A percentile compares a stretch with the other conserved stretches of the same genome.
These are phyloP conservation scores for Argyrosomus regius DNA, from an alignment of 2,797 vertebrate species.

Conservation along the genomic window DNA sequence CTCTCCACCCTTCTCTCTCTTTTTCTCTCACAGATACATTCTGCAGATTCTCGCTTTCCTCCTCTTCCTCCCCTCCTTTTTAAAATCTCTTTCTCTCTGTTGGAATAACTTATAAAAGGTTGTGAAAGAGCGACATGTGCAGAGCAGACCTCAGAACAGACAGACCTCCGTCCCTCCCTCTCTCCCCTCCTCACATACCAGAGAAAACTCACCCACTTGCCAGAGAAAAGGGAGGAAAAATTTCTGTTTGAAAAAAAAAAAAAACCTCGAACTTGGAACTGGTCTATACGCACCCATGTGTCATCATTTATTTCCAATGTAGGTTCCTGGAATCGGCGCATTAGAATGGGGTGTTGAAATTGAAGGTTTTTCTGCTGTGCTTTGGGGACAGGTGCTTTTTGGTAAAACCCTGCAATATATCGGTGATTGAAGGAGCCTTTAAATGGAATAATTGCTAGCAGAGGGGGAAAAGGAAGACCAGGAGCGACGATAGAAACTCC, in stretches of 20 bases:
- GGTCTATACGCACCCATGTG: conserved; percentile 48
- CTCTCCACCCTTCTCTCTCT: neutral
- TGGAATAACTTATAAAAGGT: conserved; percentile 53
- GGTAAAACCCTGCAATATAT: conserved; percentile 38
- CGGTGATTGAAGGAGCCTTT: conserved; percentile 43
- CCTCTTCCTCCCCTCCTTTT: conserved; percentile 15
- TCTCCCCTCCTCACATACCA: conserved; percentile 60
- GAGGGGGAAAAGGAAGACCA: conserved; percentile 42
- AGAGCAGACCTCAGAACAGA: conserved; percentile 62
- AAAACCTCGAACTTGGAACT: conserved; percentile 44
- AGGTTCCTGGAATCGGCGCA: conserved; percentile 66
- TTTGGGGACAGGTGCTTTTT: conserved; percentile 63
- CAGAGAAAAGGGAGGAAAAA: conserved; percentile 58
- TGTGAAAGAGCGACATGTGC: conserved; percentile 76
- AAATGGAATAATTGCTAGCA: conserved; percentile 54
- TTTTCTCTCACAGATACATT: conserved; percentile 42
- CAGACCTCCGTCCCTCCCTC: neutral
- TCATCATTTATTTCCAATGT: conserved; percentile 67
- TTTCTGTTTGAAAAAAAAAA: conserved; percentile 41
- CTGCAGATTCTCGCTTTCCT: conserved; percentile 32
- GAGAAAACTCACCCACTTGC: conserved; percentile 63
- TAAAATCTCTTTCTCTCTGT: conserved; percentile 29
- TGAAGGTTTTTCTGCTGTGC: conserved; percentile 37
- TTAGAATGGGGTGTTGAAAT: conserved; percentile 59
- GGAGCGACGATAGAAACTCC: conserved; percentile 43